Conservation (phyloP, 2,797 vertebrate species). For the Arnoldichthys spilopterus region DNA sequence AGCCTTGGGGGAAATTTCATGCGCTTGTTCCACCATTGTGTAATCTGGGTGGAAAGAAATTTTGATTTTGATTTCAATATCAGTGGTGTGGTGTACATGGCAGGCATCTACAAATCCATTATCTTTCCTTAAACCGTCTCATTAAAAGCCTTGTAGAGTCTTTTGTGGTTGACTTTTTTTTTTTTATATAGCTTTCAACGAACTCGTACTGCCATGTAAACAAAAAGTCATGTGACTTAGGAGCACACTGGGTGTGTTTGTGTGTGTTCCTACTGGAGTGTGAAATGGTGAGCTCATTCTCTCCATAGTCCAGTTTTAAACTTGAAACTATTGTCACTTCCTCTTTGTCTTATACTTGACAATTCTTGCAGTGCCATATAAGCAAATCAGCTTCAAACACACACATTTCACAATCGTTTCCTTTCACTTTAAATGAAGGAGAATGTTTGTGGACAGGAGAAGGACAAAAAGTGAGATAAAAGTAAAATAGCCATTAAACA, state of each 20-base stretch:
- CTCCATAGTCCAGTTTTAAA: conserved; percentile 55
- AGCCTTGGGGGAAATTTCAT: conserved; percentile 72
- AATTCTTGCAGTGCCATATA: too few relatives aligned
- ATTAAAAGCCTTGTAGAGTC: conserved; percentile 26
- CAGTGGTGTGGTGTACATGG: background rate
- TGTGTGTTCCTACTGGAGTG: conserved; percentile 62
- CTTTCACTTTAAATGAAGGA: conserved; percentile 28
- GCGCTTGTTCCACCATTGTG: conserved; percentile 77
- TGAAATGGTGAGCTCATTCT: conserved; percentile 68
- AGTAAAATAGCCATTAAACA: background rate
- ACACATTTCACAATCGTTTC: conserved; percentile 44
- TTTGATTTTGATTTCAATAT: background rate
- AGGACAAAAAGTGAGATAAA: background rate
- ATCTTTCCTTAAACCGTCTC: conserved; percentile 19
- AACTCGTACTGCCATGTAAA: conserved; percentile 75
- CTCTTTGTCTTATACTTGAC: too few relatives aligned
- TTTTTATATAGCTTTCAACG: conserved; percentile 60
- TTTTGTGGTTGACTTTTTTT: conserved; percentile 37
- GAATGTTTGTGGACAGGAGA: too few relatives aligned
- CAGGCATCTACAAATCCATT: background rate
- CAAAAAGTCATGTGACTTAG: conserved; percentile 71
- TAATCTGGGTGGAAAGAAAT: conserved; percentile 58
- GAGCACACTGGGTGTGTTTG: conserved; percentile 59
- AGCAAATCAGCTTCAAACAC: background rate
- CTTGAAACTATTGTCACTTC: conserved; percentile 36